Conservation (phyloP, 1,140 invertebrate genomes). For the Pogonognathellus flavescens region DNA sequence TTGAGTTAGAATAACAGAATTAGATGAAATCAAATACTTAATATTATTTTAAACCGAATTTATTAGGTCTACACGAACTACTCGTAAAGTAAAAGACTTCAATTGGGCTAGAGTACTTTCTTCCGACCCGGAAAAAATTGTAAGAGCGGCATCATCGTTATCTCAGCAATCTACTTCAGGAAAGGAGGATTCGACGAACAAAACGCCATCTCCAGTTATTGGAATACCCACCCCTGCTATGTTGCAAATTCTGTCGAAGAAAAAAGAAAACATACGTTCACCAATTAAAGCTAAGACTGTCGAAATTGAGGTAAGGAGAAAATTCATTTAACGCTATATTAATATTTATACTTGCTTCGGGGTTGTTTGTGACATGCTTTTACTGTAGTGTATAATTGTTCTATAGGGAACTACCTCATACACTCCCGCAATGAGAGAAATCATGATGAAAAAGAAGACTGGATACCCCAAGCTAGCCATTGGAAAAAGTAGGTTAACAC, state of each 20-base stretch:
- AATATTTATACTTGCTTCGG: background rate
- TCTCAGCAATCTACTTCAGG: slow-evolving; percentile 58
- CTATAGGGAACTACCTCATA: slow-evolving; percentile 55
- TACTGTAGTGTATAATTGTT: background rate
- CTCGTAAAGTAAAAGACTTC: slow-evolving; percentile 65
- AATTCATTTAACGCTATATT: background rate
- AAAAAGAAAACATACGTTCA: slow-evolving; percentile 64
- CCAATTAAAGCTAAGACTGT: slow-evolving; percentile 41
- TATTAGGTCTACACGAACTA: slow-evolving; percentile 61
- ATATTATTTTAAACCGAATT: background rate
- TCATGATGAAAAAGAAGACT: slow-evolving; percentile 52
- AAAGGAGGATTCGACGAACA: slow-evolving; percentile 30
- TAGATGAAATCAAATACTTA: background rate
- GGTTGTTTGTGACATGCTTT: too few species aligned
- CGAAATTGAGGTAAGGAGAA: slow-evolving; percentile 1
- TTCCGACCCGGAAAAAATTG: slow-evolving; percentile 65
- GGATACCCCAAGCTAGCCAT: slow-evolving; percentile 16
- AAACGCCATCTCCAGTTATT: slow-evolving; percentile 60
- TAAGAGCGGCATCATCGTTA: slow-evolving; percentile 61
- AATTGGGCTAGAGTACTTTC: slow-evolving; percentile 66
- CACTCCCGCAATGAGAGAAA: slow-evolving; percentile 63
- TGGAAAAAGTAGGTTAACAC: slow-evolving; percentile 39
- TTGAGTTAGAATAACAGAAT: background rate
- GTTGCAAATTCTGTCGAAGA: slow-evolving; percentile 65
- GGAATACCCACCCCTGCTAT: slow-evolving; percentile 65